phyloP scores from a whole-genome alignment of 2,113 vertebrate genomes.

The Apteryx owenii region DNA sequence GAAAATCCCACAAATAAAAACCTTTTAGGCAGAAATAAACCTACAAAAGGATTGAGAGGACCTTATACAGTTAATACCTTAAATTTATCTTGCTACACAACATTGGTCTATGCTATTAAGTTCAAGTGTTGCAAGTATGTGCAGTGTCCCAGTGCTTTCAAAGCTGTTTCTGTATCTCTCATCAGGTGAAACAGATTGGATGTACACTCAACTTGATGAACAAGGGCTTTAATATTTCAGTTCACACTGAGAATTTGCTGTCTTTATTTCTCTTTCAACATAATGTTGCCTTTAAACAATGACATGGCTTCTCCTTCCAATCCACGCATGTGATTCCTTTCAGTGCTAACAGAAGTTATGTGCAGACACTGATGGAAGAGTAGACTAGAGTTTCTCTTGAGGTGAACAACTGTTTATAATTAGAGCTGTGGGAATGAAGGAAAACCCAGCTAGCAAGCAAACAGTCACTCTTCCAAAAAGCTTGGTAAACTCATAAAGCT shows the following conservation, averaged over 20 bases:
- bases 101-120: neutral
- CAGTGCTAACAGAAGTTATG: neutral
- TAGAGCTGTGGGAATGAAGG: constrained; percentile 50
- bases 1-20: neutral
- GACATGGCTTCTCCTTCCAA: neutral
- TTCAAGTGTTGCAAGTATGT: neutral
- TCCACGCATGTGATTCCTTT: neutral
- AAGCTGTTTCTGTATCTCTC: neutral
- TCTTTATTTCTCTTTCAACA: neutral
- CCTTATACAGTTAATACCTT: neutral
- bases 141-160: neutral
- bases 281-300: neutral
- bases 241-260: neutral
- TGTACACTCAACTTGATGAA: neutral
- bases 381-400: constrained; percentile 43
- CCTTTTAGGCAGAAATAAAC: neutral
- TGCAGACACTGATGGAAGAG: neutral
- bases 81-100: neutral
- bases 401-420: constrained; percentile 63
- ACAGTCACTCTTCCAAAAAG: constrained; percentile 47
- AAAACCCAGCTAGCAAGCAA: constrained; percentile 46
- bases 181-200: neutral
- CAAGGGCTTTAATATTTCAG: neutral
- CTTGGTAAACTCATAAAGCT: constrained; percentile 63
- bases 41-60: neutral